Evolutionary conservation across 2,888 invertebrate species (phyloP).

Genomic region (Melanophora roralis): DNA sequence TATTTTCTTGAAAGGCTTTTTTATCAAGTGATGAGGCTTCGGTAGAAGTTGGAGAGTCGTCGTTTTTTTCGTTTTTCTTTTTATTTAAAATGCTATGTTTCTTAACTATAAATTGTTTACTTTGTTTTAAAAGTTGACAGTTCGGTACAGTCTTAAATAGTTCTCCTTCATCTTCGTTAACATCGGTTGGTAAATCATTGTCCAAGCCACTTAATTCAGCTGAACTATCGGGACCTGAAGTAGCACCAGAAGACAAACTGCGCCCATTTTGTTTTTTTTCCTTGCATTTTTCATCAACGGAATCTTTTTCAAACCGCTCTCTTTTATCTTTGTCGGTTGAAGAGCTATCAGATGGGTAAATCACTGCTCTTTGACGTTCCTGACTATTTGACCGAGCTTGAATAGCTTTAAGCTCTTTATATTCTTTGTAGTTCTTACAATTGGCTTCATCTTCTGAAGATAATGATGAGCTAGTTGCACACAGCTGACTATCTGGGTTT

Average conservation of each 20-base stretch:
- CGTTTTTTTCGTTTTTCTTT: background rate
- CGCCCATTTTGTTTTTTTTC: conserved; percentile 67
- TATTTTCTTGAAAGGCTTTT: background rate
- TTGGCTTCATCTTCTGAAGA: conserved; percentile 78
- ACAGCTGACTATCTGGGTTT: background rate
- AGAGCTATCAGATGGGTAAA: background rate
- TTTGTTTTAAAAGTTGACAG: conserved; percentile 52
- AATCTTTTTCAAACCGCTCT: background rate
- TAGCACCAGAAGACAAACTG: conserved; percentile 88
- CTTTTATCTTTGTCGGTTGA: background rate
- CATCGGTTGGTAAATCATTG: conserved; percentile 71
- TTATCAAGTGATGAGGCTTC: background rate
- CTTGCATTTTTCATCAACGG: conserved; percentile 57
- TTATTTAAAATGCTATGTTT: background rate
- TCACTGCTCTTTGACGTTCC: conserved; percentile 13
- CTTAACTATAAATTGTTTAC: conserved; percentile 5
- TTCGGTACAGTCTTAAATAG: conserved; percentile 46
- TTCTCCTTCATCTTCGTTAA: conserved; percentile 31
- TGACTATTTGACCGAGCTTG: conserved; percentile 27
- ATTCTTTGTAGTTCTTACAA: conserved; percentile 45
- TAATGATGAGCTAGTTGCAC: conserved; percentile 73
- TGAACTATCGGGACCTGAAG: conserved; percentile 92
- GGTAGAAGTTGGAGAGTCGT: background rate
- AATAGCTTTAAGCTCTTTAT: background rate
- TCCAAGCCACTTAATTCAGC: conserved; percentile 83